Percentiles rank a stretch among this genome's conserved stretches.
phyloP scores from a whole-genome alignment of 1,140 invertebrate genomes.

The Polypedilum vanderplanki region DNA sequence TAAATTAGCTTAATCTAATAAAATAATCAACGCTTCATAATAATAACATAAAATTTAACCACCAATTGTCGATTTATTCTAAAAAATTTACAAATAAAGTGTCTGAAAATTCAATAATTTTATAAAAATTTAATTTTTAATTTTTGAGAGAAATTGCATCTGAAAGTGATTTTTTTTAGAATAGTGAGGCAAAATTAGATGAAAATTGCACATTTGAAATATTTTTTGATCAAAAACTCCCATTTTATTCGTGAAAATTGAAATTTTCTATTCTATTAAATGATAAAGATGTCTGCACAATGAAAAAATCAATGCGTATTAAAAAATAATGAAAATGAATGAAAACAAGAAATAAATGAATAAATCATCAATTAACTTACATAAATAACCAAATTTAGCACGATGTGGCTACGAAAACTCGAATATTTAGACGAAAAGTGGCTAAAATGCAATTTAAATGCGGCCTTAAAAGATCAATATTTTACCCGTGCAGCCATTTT shows the following conservation, averaged over 20 bases:
- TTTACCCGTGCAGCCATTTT: conserved; percentile 37
- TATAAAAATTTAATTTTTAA: not conserved
- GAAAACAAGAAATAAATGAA: not conserved
- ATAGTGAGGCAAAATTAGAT: not conserved
- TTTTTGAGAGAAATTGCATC: not conserved
- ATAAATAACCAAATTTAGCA: not conserved
- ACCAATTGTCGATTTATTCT: not conserved
- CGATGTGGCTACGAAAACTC: conserved; percentile 36
- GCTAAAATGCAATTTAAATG: conserved; percentile 42
- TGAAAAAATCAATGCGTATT: not conserved
- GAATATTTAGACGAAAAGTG: conserved; percentile 42
- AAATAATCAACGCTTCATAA: not conserved
- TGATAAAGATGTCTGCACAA: conserved; percentile 3
- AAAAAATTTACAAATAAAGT: not conserved
- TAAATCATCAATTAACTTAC: not conserved
- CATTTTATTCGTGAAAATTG: not conserved
- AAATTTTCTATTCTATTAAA: not conserved
- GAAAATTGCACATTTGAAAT: not conserved
- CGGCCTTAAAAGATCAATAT: conserved; percentile 39
- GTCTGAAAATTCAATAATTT: conserved; percentile 14
- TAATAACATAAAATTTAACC: not conserved
- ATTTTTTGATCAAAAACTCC: not conserved
- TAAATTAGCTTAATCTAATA: not conserved
- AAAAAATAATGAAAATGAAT: conserved; percentile 1
- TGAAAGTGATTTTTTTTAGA: not conserved